Evolutionary conservation across 1,140 invertebrate species (phyloP), one percentile per base, ranked within the genome.

Genomic region (Drosophila grimshawi): DNA sequence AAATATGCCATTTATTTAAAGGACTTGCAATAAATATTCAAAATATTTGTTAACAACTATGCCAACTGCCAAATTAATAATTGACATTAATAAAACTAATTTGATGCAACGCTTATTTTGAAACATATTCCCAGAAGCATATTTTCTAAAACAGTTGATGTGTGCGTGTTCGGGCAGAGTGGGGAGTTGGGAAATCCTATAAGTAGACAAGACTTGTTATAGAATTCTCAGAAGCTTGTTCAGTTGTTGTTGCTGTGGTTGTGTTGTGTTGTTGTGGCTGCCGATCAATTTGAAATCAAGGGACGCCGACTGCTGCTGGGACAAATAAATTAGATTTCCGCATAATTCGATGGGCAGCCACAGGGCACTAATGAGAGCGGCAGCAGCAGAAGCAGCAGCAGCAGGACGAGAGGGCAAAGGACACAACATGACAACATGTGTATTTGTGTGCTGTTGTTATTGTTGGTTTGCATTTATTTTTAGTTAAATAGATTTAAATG

Each of bases 401-500:
- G 27, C 43, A 41, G 27, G 33, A 37, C 46, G 30, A 35, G 6
- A 37, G 39, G 10, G 39, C 39, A 43, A 43, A 43, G 39, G 10
- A 43, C 39, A 43, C n/a, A n/a, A 43, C 43, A 35, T 5, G 29
- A 37, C 46, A 51, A 19, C 43, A 32, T 37, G 43, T 19, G 33
- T 64, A 8, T 35, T 5, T 56, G 41, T 64, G n/a, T 56, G 11
- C 32, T 45, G 30, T 32, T 48, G 27, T 48, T 32, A 46, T 56
- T 48, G 49, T 55, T 57, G 53, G 51, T 60, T 33, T 52, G 11
- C 57, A 69, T 74, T 77, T 79, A 88, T 74, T 82, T 70, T 80
- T 77, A 80, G 83, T 69, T 74, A 63, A 86, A 86, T 86, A 86
- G 81, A 75, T 74, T 88, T 75, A 83, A 83, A 86, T 88, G 70